Base-by-base conservation (phyloP, 2,797 vertebrate genomes). In the Luscinia megarhynchos region DNA sequence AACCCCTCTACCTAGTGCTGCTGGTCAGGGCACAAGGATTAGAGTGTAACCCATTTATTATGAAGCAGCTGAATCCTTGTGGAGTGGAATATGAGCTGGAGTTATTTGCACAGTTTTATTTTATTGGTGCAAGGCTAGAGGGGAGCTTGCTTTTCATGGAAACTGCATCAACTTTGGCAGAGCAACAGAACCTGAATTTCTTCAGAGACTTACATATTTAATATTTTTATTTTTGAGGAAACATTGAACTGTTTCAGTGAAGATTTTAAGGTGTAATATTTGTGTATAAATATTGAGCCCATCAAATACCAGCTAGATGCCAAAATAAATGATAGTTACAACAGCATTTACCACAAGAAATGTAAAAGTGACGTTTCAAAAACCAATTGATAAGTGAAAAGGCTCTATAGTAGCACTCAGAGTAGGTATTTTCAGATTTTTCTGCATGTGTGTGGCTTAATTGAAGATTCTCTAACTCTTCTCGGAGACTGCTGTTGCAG, bases 101-200 rank as follows among this genome's bases (percentile, higher is more conserved):
- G 53, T 64, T 92, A 83, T 66, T 89, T 93, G 32, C n/a, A 41
- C 26, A 67, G 34, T 69, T 62, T 75, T 77, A 88, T 22, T 90
- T 77, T 77, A 89, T 20, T 90, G 86, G 63, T 61, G 15, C 36
- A 75, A 92, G 26, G 62, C 68, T 86, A 50, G 89, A 84, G 57
- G 69, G 63, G 69, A 92, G 75, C 89, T 87, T 81, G 48, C 73
- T 97, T 97, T 96, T 96, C 59, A 30, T 45, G 82, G 74, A 91
- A 96, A 95, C 74, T 76, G 3, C 82, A 63, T 87, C 74, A 90
- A 46, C 90, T 93, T 96, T 97, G 95, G 94, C 93, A 94, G 70
- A 78, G 84, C 61, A 82, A 70, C 12, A 72, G 50, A 70, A 64
- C 66, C 69, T 89, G 27, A 94, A 32, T 89, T 91, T 87, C 67